Conservation (phyloP, 2,797 vertebrate species). For the Manis javanica region DNA sequence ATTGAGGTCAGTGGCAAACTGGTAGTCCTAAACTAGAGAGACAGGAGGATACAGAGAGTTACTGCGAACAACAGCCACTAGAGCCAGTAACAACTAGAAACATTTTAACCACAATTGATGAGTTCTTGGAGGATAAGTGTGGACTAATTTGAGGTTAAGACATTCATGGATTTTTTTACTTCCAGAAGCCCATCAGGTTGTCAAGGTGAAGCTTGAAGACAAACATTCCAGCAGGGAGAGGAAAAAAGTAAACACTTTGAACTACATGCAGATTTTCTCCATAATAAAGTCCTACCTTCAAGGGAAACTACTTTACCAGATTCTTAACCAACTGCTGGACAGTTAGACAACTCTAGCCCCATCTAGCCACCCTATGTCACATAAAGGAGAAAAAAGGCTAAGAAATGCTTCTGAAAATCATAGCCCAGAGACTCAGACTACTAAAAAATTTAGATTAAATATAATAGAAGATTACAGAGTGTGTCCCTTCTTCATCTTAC, state of each 20-base stretch:
- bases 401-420: not conserved
- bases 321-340: not conserved
- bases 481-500: not conserved
- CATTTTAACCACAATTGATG: not conserved
- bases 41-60: not conserved
- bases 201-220: not conserved
- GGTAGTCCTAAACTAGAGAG: not conserved
- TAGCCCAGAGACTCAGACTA: not conserved
- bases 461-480: not conserved
- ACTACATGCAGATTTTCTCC: not conserved
- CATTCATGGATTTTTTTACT: not conserved
- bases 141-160: not conserved
- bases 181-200: not conserved
- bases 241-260: not conserved
- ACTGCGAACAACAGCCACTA: not conserved
- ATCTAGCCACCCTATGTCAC: not conserved
- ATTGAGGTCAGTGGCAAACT: not conserved
- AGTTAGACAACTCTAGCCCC: not conserved
- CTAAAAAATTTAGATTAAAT: not conserved
- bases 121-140: not conserved
- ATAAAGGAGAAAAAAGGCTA: not conserved
- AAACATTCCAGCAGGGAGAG: not conserved
- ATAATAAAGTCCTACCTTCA: not conserved
- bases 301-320: not conserved
- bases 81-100: not conserved